Evolutionary conservation across 1,140 invertebrate genomes (phyloP), one percentile per base, ranked within the genome.

Genomic region (Nymphalis io): DNA sequence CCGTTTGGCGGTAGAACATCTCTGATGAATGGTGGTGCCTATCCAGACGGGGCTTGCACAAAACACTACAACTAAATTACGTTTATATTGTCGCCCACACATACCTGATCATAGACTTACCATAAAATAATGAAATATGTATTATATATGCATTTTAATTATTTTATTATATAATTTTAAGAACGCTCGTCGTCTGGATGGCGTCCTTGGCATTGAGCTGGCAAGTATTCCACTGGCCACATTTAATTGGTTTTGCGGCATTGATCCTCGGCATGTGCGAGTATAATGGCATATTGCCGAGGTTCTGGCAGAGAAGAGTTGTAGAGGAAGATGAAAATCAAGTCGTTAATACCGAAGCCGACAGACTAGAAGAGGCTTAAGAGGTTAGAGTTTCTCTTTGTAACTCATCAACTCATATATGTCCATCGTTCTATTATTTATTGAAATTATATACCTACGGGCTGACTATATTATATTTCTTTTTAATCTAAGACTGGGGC

Each of bases 111-210:
- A n/a, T n/a, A n/a, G n/a, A n/a, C n/a, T n/a, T n/a, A n/a, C n/a
- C n/a, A n/a, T n/a, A n/a, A n/a, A n/a, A n/a, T n/a, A n/a, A n/a
- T n/a, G n/a, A n/a, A 33, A 33, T 33, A 33, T 33, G 10, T 33
- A 33, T 8, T 33, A 8, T 33, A 33, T 8, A 33, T 33, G 27
- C 27, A n/a, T 58, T 62, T 44, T 10, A 60, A 12, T 59, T 44
- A 39, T n/a, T 64, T 60, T 27, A 59, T 61, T 18, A 63, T 44
- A n/a, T n/a, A 1, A 44, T 53, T 75, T 78, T 0, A 76, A 93
- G 98, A 71, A 98, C 98, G 0, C 90, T 99, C 12, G 93, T 98
- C 3, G 97, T 99, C 80, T 99, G 98, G 97, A 86, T 94, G 33
- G 93, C 98, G 44, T 96, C 96, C 1, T 91, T 99, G 27, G 74